Conservation (phyloP, 2,888 invertebrate genomes). For the Pyrgus malvae region DNA sequence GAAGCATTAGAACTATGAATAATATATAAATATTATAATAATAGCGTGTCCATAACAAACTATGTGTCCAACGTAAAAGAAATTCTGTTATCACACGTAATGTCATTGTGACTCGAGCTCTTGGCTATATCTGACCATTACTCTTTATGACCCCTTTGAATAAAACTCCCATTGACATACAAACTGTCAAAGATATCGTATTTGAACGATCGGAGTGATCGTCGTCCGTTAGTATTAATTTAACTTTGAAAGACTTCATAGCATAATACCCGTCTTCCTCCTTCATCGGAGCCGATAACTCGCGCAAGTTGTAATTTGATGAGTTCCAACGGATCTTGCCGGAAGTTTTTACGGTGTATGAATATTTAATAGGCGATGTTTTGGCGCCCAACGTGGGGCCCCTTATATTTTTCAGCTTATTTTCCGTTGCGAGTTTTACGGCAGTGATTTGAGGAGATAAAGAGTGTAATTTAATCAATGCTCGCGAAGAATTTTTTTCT, state of each 20-base stretch:
- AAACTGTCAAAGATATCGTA: conserved; percentile 26
- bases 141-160: conserved; percentile 20
- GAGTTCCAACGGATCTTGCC: conserved; percentile 54
- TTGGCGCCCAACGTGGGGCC: conserved; percentile 60
- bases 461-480: conserved; percentile 49
- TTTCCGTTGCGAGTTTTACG: conserved; percentile 44
- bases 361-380: conserved; percentile 61
- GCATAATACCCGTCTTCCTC: conserved; percentile 26
- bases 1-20: too few relatives aligned
- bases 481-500: conserved; percentile 35
- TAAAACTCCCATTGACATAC: conserved; percentile 27
- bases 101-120: conserved; percentile 6
- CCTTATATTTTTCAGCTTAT: conserved; percentile 44
- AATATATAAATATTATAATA: too few relatives aligned
- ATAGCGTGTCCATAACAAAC: too few relatives aligned
- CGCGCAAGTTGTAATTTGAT: conserved; percentile 65
- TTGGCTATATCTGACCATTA: conserved; percentile 17
- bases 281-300: conserved; percentile 44
- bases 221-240: conserved; percentile 24
- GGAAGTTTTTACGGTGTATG: conserved; percentile 60
- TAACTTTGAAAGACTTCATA: conserved; percentile 25
- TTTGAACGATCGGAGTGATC: conserved; percentile 19
- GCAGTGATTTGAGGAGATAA: conserved; percentile 49
- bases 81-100: neutral
- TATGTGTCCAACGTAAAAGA: neutral